Base-by-base conservation (phyloP, 2,888 invertebrate species). In the Allophyes oxyacanthae region DNA sequence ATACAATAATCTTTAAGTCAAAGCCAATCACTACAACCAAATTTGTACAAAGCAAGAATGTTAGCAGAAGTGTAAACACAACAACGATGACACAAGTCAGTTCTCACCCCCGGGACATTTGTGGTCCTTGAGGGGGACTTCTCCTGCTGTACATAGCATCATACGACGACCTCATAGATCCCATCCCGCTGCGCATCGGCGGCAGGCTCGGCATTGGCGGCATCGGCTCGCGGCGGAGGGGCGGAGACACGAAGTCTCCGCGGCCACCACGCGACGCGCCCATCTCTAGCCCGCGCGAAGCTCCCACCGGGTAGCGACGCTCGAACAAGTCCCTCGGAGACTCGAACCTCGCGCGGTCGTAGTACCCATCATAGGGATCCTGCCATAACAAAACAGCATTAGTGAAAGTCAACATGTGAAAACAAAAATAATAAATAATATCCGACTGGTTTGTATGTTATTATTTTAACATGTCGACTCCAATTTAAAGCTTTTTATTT, bases 61-160 rank as follows among this genome's bases (percentile, higher is more conserved):
- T 41, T 13, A 55, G 51, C 34, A 38, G 55, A 55, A 64, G 36
- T 40, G 45, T 26, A 42, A 52, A 54, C 56, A 64, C 63, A 71
- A 64, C 60, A 74, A 67, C 69, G 53, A 60, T 63, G 55, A 63
- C 61, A 58, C 61, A 76, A 70, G 58, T 62, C 42, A 76, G 61
- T 77, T 83, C 89, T 88, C 86, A 94, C 94, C 94, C 94, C 84
- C 94, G 85, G 77, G 94, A 92, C 90, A 94, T 91, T 82, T 94
- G 94, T 38, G 94, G 94, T 79, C 93, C 94, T 72, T 91, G 86
- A 59, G 97, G 97, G 76, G 97, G 97, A 75, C 97, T 97, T 79
- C 97, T 95, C 72, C 98, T 95, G 89, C 97, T 97, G 92, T 97
- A 97, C 96, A 97, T 97, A 77, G 96, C 95, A 88, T 97, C 97